Conservation (phyloP, 1,140 invertebrate species). For the Lysiphlebus fabarum region DNA sequence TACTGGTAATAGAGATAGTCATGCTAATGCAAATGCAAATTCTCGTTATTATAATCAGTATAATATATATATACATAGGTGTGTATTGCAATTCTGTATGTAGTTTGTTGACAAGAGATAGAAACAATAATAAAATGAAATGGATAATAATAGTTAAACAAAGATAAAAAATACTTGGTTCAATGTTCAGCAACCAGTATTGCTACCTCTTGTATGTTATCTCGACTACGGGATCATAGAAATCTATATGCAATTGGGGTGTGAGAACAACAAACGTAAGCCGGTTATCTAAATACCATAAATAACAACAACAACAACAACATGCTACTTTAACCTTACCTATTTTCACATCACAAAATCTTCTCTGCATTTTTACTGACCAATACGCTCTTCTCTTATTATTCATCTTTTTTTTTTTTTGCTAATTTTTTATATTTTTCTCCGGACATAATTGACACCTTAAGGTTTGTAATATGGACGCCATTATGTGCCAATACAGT, state of each 20-base stretch:
- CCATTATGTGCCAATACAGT: no score
- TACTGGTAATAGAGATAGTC: conserved; percentile 24
- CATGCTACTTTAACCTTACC: conserved; percentile 28
- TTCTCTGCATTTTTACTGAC: conserved; percentile 8
- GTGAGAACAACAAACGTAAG: conserved; percentile 45
- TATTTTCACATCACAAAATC: conserved; percentile 23
- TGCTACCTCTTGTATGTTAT: conserved; percentile 22
- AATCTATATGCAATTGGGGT: conserved; percentile 44
- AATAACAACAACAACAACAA: conserved; percentile 49
- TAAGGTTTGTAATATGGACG: no score
- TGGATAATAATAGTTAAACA: not conserved
- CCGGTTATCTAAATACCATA: conserved; percentile 56
- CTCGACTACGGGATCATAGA: conserved; percentile 42
- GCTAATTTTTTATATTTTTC: no score
- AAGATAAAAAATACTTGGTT: not conserved
- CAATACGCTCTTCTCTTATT: no score
- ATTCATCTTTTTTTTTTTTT: no score
- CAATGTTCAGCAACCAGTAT: conserved; percentile 7
- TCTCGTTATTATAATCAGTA: conserved; percentile 36
- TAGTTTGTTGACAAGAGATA: conserved; percentile 6
- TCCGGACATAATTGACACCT: no score
- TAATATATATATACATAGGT: not conserved
- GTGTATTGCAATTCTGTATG: not conserved
- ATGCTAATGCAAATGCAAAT: conserved; percentile 32
- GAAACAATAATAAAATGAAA: conserved; percentile 12